phyloP scores from a whole-genome alignment of 2,113 vertebrate species.

The Thamnaconus septentrionalis region DNA sequence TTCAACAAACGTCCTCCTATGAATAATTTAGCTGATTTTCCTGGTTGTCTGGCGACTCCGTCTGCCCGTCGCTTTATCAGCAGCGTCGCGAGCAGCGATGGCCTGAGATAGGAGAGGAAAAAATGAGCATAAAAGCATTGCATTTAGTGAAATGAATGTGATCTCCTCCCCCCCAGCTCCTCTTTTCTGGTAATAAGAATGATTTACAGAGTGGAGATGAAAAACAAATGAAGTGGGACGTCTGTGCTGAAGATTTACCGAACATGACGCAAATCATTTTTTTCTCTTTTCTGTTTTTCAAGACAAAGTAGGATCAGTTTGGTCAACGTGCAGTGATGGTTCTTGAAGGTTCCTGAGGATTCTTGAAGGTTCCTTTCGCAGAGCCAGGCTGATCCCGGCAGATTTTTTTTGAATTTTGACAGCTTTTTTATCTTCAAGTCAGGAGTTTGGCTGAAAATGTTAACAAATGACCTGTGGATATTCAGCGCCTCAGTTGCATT shows the following conservation, averaged over 20 bases:
- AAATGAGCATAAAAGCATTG: constrained; percentile 31
- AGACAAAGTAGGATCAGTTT: constrained; percentile 29
- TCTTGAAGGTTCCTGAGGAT: background rate
- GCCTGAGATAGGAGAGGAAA: constrained; percentile 20
- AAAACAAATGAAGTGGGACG: constrained; percentile 28
- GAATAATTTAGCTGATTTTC: constrained; percentile 2
- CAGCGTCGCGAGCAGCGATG: constrained; percentile 3
- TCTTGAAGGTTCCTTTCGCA: too few species aligned
- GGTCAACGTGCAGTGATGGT: constrained; percentile 18
- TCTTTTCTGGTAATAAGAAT: constrained; percentile 18
- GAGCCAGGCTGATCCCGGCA: too few species aligned
- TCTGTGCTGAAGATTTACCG: constrained; percentile 24
- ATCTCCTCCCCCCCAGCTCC: constrained; percentile 3
- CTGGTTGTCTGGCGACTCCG: constrained; percentile 13
- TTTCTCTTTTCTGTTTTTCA: too few species aligned
- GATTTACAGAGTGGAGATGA: constrained; percentile 27
- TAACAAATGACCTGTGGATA: too few species aligned
- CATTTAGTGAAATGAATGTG: constrained; percentile 35
- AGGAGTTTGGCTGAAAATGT: too few species aligned
- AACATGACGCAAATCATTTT: constrained; percentile 27
- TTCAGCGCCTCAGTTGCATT: too few species aligned
- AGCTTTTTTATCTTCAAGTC: too few species aligned
- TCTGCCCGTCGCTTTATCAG: constrained; percentile 9
- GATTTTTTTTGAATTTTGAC: too few species aligned
- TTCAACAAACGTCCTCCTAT: constrained; percentile 14